These are phyloP conservation scores for Melanerpes formicivorus DNA, from an alignment of 2,113 vertebrate species.

Conservation along the genomic window DNA sequence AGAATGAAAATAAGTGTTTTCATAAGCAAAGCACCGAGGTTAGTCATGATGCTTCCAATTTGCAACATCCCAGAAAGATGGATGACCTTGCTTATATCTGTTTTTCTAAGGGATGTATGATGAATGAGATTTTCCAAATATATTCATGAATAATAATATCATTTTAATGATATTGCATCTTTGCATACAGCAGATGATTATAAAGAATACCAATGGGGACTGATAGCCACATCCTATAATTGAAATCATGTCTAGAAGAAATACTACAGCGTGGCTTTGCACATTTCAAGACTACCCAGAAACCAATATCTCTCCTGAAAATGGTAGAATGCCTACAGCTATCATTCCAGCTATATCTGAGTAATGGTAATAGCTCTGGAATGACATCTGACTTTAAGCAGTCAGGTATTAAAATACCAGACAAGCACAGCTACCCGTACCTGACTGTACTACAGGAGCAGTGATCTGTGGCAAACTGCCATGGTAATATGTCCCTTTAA, in stretches of 20 bases:
- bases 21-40: conserved; percentile 46
- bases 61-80: conserved; percentile 11
- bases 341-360: conserved; percentile 60
- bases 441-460: conserved; percentile 64
- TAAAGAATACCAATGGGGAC: conserved; percentile 31
- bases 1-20: conserved; percentile 58
- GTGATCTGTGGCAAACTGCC: conserved; percentile 47
- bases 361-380: conserved; percentile 68
- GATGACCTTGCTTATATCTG: conserved; percentile 44
- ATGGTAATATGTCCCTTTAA: conserved; percentile 16
- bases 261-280: not conserved
- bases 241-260: conserved; percentile 54
- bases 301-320: conserved; percentile 57
- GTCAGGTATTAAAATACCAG: conserved; percentile 74
- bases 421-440: conserved; percentile 36
- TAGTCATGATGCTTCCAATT: conserved; percentile 58
- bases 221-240: conserved; percentile 27
- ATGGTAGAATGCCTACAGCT: conserved; percentile 58
- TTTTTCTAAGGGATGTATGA: conserved; percentile 54
- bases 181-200: conserved; percentile 35
- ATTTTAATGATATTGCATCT: conserved; percentile 51
- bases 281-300: conserved; percentile 40
- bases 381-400: conserved; percentile 72
- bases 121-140: conserved; percentile 55
- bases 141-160: conserved; percentile 60